Base-by-base conservation (phyloP, 2,888 invertebrate species). In the Pteria penguin region DNA sequence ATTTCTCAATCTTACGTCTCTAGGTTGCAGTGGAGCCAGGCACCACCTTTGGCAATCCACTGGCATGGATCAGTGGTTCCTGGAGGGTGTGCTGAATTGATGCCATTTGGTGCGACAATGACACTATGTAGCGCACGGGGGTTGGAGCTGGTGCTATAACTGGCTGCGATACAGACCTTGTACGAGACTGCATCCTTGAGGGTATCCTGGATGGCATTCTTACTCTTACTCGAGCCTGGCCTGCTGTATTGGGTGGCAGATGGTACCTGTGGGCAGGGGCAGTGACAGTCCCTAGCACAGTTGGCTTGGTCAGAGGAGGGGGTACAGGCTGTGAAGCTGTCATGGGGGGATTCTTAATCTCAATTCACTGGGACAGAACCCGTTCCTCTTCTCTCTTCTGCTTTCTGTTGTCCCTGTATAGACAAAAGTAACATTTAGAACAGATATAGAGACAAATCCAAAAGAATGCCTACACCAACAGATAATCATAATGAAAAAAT, bases 241-340 rank as follows among this genome's bases (percentile, higher is more conserved):
- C 67, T 5, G 67, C 67, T 4, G 67, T 67, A 55, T 67, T 67
- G 31, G 67, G 67, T 2, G 67, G 54, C n/a, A 67, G 54, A 18
- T 27, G n/a, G 29, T 54, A 67, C 24, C 26, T 14, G 24, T 27
- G 36, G 29, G 52, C 54, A 2, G 29, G 54, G 3, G 29, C 18
- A 22, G 31, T 31, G 4, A 24, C n/a, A 29, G 54, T 29, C 52
- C 26, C 5, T 18, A 67, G 14, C 3, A 27, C 62, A 5, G 36
- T 22, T 11, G 71, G 62, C 1, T n/a, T 26, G 22, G n/a, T 52
- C 8, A 70, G 14, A 0, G 70, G 11, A 1, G 62, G 58, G 4
- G 33, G 70, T 18, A 70, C 14, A 5, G 60, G 61, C 66, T 26
- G 24, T 22, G 36, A 18, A 18, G 67, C 52, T 29, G 67, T 67